Evolutionary conservation across 2,888 invertebrate genomes (phyloP).

Genomic region (Microctonus brassicae): DNA sequence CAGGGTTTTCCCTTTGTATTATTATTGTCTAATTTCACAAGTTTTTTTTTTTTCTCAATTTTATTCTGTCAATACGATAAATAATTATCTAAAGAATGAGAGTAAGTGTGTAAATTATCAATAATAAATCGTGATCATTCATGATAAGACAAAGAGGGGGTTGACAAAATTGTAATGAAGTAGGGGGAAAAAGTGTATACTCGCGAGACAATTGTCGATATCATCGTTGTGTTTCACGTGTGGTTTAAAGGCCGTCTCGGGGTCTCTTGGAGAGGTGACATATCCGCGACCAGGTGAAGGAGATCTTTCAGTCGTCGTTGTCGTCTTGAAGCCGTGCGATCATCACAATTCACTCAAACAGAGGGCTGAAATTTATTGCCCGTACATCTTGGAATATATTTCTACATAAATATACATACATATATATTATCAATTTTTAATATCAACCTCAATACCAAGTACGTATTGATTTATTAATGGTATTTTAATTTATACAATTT

Average conservation of each 20-base stretch:
- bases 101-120: constrained; percentile 15
- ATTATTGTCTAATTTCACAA: background rate
- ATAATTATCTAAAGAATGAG: constrained; percentile 23
- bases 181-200: background rate
- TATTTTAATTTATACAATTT: background rate
- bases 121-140: constrained; percentile 5
- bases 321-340: background rate
- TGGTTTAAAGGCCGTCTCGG: constrained; percentile 14
- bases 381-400: background rate
- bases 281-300: constrained; percentile 6
- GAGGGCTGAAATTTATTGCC: constrained; percentile 18
- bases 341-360: background rate
- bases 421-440: background rate
- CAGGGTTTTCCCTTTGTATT: background rate
- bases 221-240: constrained; percentile 23
- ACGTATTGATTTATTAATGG: constrained; percentile 26
- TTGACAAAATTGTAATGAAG: background rate
- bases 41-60: background rate
- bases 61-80: background rate
- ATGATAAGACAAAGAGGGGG: constrained; percentile 25
- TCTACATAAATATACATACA: too few species aligned
- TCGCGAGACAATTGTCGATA: background rate
- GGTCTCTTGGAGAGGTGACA: constrained; percentile 20
- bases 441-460: constrained; percentile 21
- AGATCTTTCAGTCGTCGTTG: constrained; percentile 16